Percentiles rank a stretch among this genome's conserved stretches.
These are phyloP conservation scores for Tenthredo distinguenda DNA, from an alignment of 2,888 invertebrate genomes.

Conservation along the genomic window DNA sequence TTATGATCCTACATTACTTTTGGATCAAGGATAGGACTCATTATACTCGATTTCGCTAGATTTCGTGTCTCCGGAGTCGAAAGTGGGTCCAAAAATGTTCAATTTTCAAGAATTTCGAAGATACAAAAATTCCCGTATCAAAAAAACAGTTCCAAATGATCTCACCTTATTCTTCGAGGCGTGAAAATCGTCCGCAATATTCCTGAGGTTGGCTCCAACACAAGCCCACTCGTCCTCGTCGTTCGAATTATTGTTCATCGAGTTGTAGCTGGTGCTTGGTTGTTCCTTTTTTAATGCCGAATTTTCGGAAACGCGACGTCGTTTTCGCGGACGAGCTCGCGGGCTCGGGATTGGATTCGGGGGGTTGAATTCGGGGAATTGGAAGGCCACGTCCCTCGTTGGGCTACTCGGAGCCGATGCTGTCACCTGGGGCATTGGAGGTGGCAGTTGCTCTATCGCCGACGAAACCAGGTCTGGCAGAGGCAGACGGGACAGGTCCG, in stretches of 20 bases:
- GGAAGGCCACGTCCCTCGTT: slow-evolving; percentile 75
- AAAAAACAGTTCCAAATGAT: background rate
- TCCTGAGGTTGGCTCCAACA: slow-evolving; percentile 75
- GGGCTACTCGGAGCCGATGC: slow-evolving; percentile 77
- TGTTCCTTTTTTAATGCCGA: slow-evolving; percentile 69
- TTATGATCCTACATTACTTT: background rate
- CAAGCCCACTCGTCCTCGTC: slow-evolving; percentile 74
- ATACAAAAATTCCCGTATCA: background rate
- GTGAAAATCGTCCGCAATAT: slow-evolving; percentile 76
- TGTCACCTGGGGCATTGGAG: slow-evolving; percentile 74
- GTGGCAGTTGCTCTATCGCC: slow-evolving; percentile 74
- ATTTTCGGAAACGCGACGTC: slow-evolving; percentile 74
- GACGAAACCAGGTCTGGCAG: slow-evolving; percentile 75
- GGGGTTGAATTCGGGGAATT: slow-evolving; percentile 74
- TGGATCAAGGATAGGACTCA: background rate
- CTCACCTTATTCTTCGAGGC: slow-evolving; percentile 75
- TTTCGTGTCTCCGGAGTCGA: background rate
- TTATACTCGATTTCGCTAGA: background rate
- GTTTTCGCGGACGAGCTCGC: slow-evolving; percentile 75
- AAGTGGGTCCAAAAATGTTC: background rate
- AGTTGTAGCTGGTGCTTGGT: slow-evolving; percentile 56
- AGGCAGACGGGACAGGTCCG: slow-evolving; percentile 73
- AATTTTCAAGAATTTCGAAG: background rate
- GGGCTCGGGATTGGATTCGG: slow-evolving; percentile 73
- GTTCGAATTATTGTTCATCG: slow-evolving; percentile 62